Evolutionary conservation across 2,797 vertebrate genomes (phyloP).

Genomic region (Acanthurus leucopareius): DNA sequence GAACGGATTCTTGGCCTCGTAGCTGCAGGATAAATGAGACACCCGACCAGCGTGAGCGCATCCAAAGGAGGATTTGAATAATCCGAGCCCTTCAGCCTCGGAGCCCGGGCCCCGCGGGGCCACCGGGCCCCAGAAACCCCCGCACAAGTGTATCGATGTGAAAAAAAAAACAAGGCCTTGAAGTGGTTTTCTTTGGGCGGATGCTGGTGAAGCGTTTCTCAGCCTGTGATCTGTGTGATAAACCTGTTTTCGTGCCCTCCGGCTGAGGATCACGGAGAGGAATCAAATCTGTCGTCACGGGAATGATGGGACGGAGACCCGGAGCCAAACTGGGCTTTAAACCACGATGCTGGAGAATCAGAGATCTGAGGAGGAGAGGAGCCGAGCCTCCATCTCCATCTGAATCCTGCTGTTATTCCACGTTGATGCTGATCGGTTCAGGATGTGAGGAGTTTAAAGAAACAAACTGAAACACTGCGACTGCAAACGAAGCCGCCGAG

Average conservation of each 20-base stretch:
- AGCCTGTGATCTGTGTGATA: conserved; percentile 3
- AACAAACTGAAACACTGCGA: no score
- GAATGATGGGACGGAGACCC: neutral
- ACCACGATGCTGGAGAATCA: neutral
- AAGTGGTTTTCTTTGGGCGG: neutral
- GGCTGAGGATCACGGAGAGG: neutral
- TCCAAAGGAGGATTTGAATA: conserved; percentile 42
- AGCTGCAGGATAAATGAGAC: conserved; percentile 1
- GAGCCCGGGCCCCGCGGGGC: neutral
- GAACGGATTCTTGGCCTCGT: neutral
- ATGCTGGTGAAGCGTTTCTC: neutral
- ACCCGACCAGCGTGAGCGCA: neutral
- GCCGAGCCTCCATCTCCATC: neutral
- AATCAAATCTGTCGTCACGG: conserved; percentile 13
- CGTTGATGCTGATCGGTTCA: no score
- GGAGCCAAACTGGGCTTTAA: neutral
- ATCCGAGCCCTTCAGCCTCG: conserved; percentile 1
- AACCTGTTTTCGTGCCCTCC: neutral
- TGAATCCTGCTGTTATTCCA: neutral
- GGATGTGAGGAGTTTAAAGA: no score
- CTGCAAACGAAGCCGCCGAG: no score
- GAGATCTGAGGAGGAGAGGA: neutral
- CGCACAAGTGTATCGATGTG: conserved; percentile 23
- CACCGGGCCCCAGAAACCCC: neutral
- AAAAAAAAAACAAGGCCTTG: neutral